phyloP scores from a whole-genome alignment of 2,888 invertebrate genomes.

The Nomada lathburiana region DNA sequence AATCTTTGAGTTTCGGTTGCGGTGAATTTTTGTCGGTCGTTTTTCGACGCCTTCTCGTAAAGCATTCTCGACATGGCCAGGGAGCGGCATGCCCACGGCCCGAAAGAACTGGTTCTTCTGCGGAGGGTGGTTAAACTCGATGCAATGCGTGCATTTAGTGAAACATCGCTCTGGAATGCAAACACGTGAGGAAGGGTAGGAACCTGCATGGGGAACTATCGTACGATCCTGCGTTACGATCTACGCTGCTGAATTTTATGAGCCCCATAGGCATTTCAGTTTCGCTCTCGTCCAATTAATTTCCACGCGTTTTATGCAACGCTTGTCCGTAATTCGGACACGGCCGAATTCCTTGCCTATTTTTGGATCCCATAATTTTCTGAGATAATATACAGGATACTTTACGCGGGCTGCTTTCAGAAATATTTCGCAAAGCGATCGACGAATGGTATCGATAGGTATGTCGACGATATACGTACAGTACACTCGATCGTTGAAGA shows the following conservation, averaged over 20 bases:
- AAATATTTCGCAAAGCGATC: neutral
- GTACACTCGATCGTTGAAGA: constrained; percentile 35
- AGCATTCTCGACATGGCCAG: constrained; percentile 43
- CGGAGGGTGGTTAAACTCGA: constrained; percentile 78
- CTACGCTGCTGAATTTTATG: constrained; percentile 45
- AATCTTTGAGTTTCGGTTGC: constrained; percentile 54
- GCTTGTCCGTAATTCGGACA: neutral
- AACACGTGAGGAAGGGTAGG: constrained; percentile 70
- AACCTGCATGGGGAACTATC: constrained; percentile 57
- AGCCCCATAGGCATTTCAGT: constrained; percentile 17
- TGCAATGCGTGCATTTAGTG: constrained; percentile 78
- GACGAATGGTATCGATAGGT: neutral
- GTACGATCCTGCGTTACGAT: constrained; percentile 37
- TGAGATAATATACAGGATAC: too few relatives aligned
- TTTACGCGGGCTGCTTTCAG: neutral
- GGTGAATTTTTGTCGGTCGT: constrained; percentile 56
- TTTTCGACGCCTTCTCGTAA: constrained; percentile 62
- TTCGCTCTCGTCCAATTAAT: neutral
- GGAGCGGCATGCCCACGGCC: constrained; percentile 53
- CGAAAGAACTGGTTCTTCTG: constrained; percentile 78
- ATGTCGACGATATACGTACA: neutral
- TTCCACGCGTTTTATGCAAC: constrained; percentile 7
- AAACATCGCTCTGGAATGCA: constrained; percentile 74
- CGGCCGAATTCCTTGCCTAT: neutral
- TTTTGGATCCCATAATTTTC: neutral